Conservation (phyloP, 2,888 invertebrate genomes). For the Caenorhabditis afra region DNA sequence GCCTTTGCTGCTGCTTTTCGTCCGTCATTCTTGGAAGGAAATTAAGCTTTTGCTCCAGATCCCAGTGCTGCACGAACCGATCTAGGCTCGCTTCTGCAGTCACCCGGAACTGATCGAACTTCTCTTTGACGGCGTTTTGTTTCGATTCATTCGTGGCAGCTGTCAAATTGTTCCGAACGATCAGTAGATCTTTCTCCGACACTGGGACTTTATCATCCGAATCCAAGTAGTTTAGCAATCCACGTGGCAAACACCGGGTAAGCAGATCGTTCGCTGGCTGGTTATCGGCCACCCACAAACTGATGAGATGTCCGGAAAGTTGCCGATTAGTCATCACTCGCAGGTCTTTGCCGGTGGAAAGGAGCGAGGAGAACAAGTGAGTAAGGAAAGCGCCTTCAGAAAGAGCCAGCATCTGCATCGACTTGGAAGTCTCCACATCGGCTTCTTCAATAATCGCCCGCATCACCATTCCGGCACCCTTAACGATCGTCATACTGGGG, state of each 20-base stretch:
- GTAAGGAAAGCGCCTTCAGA: conserved; percentile 96
- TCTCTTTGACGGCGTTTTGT: conserved; percentile 64
- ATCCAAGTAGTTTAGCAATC: conserved; percentile 91
- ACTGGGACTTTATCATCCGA: conserved; percentile 89
- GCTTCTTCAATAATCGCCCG: conserved; percentile 98
- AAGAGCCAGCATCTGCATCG: conserved; percentile 93
- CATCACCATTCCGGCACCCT: conserved; percentile 95
- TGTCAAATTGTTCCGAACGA: conserved; percentile 91
- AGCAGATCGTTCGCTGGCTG: conserved; percentile 77
- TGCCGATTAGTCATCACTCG: conserved; percentile 85
- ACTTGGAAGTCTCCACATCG: conserved; percentile 90
- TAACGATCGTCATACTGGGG: conserved; percentile 96
- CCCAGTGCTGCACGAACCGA: conserved; percentile 82
- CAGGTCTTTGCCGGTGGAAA: conserved; percentile 88
- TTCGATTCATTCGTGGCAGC: conserved; percentile 84
- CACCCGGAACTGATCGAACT: conserved; percentile 65
- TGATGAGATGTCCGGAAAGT: conserved; percentile 93
- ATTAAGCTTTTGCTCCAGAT: conserved; percentile 82
- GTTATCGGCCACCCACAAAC: conserved; percentile 95
- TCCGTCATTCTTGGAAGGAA: conserved; percentile 74
- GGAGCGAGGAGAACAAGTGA: conserved; percentile 92
- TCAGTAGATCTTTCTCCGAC: conserved; percentile 83
- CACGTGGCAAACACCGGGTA: conserved; percentile 85
- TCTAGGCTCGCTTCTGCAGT: conserved; percentile 82
- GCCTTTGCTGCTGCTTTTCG: conserved; percentile 73